Evolutionary conservation across 2,113 vertebrate species (phyloP).

Genomic region (Rhizomys pruinosus): DNA sequence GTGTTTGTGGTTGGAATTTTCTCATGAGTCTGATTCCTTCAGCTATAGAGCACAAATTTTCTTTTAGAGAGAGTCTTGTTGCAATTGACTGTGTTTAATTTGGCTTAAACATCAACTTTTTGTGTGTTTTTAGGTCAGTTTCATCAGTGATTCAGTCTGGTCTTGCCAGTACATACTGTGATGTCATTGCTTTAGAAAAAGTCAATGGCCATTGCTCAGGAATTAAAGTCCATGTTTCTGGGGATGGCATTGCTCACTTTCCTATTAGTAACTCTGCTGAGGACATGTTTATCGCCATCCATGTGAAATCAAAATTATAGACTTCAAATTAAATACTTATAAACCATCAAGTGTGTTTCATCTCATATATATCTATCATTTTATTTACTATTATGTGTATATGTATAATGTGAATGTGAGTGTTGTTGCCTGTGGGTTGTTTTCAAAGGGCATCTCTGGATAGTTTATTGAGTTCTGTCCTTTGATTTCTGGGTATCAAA

Average conservation of each 20-base stretch:
- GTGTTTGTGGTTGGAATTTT: background rate
- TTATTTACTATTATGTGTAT: background rate
- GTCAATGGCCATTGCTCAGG: constrained; percentile 88
- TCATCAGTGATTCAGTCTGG: constrained; percentile 89
- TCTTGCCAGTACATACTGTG: constrained; percentile 93
- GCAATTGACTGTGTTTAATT: background rate
- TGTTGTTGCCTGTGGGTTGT: background rate
- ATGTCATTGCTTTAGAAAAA: constrained; percentile 95
- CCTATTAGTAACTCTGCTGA: constrained; percentile 90
- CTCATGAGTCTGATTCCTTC: background rate
- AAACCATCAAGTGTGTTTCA: background rate
- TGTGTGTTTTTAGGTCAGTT: constrained; percentile 86
- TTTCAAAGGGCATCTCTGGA: too few species aligned
- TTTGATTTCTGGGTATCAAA: background rate
- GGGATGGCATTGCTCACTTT: constrained; percentile 89
- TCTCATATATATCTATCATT: background rate
- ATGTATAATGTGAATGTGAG: background rate
- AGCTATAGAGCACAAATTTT: background rate
- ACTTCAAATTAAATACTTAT: background rate
- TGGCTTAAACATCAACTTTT: background rate
- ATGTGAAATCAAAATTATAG: constrained; percentile 87
- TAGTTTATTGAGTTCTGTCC: too few species aligned
- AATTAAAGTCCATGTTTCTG: constrained; percentile 87
- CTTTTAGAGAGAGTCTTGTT: background rate
- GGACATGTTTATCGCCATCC: constrained; percentile 94